A percentile compares a stretch with the other conserved stretches of the same genome.
These are phyloP conservation scores for Uria aalge DNA, from an alignment of 2,113 vertebrate genomes.

Conservation along the genomic window DNA sequence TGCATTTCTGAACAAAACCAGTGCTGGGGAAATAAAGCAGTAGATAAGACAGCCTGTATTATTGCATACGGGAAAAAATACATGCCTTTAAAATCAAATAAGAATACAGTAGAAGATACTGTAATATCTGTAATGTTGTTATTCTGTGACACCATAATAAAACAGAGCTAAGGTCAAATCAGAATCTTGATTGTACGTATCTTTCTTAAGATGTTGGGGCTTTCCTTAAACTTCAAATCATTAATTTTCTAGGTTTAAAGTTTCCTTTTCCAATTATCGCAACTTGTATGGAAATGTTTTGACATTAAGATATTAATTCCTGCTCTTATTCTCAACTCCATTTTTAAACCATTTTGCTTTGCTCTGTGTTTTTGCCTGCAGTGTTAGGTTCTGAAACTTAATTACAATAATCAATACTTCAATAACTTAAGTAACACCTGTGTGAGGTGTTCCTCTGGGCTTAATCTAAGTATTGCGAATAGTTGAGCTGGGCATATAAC, in stretches of 20 bases:
- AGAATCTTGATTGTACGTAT: accelerated
- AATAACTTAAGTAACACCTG: neutral
- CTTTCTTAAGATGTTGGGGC: neutral
- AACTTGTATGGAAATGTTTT: neutral
- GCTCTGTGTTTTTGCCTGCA: neutral
- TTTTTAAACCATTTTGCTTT: neutral
- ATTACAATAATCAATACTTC: neutral
- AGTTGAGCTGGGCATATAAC: neutral
- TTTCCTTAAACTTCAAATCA: neutral
- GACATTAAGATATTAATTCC: neutral
- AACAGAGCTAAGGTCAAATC: neutral
- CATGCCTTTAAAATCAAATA: neutral
- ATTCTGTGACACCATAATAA: neutral
- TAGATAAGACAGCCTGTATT: neutral
- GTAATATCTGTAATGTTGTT: neutral
- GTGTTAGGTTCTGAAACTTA: neutral
- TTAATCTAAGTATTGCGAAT: neutral
- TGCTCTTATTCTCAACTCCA: neutral
- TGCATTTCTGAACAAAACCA: neutral
- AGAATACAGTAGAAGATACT: neutral
- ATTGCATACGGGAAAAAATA: neutral
- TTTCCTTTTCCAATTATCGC: neutral
- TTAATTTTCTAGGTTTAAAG: neutral
- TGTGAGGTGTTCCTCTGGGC: neutral
- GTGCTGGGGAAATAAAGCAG: neutral